Conservation (phyloP, 2,888 invertebrate species). For the Epistrophe grossulariae region DNA sequence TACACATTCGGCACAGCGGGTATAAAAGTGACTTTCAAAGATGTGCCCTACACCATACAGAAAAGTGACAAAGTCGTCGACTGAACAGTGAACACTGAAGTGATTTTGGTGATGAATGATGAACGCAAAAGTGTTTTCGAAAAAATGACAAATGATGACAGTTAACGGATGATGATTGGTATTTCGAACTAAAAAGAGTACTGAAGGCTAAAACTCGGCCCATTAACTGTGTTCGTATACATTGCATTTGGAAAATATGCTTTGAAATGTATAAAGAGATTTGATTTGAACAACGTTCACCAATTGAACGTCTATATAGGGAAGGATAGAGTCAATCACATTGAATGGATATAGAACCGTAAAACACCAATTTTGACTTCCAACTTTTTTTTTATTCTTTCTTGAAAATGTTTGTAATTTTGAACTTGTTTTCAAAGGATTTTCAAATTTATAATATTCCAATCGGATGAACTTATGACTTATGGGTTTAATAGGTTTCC, state of each 20-base stretch:
- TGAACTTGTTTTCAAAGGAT: constrained; percentile 9
- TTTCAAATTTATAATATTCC: constrained; percentile 8
- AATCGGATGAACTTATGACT: constrained; percentile 9
- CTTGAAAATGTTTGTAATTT: not conserved
- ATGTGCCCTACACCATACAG: constrained; percentile 37
- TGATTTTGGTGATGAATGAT: constrained; percentile 66
- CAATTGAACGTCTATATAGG: not conserved
- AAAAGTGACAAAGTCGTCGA: constrained; percentile 39
- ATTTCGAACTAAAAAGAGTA: not conserved
- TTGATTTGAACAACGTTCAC: not conserved
- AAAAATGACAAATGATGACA: constrained; percentile 62
- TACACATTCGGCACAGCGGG: constrained; percentile 23
- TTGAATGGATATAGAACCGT: not conserved
- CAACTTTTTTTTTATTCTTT: not conserved
- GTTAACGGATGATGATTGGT: constrained; percentile 50
- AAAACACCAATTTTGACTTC: not conserved
- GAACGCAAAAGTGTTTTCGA: constrained; percentile 27
- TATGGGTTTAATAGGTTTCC: not conserved
- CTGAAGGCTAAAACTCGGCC: not conserved
- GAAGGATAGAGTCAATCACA: not conserved
- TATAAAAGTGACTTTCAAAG: constrained; percentile 45
- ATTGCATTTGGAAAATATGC: not conserved
- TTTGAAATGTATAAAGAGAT: not conserved
- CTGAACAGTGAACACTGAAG: constrained; percentile 53
- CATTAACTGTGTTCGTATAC: not conserved